Evolutionary conservation across 2,797 vertebrate species (phyloP), one percentile per base, ranked within the genome.

Genomic region (Amphiprion clarkii): DNA sequence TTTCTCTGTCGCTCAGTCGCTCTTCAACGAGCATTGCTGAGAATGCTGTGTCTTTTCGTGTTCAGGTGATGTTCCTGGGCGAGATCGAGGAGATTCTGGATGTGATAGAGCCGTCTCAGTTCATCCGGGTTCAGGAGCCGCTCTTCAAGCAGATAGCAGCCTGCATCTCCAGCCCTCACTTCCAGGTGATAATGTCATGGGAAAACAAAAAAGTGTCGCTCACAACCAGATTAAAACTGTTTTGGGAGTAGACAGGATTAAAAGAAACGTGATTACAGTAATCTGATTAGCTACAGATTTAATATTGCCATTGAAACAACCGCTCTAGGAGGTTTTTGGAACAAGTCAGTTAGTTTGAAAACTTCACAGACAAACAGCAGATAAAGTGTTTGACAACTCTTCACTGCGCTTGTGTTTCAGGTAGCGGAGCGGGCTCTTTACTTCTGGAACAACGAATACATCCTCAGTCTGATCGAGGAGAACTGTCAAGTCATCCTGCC

Each of bases 401-500:
- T 62, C 5, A 56, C 7, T 71, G 3, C 64, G n/a, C 78, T 49
- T 80, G 23, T 78, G 13, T 63, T 71, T 5, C 74, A 98, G 97
- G 97, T 98, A 89, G 97, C 97, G 82, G 97, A 98, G 95, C 94
- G 97, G 91, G 97, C 97, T 86, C 95, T 98, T 93, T 98, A 98
- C 89, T 98, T 98, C 96, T 98, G 97, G 97, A 98, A 98, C 92
- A 98, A 98, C 17, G 97, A 98, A 76, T 98, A 98, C 90, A 97
- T 98, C 93, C 94, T 98, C 89, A 97, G 97, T 86, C 95, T 98
- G 90, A 97, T 98, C 46, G 97, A 98, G 86, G 97, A 98, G 93
- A 98, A 98, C 93, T 97, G 97, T 92, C 96, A 96, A 90, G 95
- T 96, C 77, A 96, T 98, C 90, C 95, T 98, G 83, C 97, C 97